Base-by-base conservation (phyloP, 2,113 vertebrate genomes). In the Beaufortia kweichowensis region DNA sequence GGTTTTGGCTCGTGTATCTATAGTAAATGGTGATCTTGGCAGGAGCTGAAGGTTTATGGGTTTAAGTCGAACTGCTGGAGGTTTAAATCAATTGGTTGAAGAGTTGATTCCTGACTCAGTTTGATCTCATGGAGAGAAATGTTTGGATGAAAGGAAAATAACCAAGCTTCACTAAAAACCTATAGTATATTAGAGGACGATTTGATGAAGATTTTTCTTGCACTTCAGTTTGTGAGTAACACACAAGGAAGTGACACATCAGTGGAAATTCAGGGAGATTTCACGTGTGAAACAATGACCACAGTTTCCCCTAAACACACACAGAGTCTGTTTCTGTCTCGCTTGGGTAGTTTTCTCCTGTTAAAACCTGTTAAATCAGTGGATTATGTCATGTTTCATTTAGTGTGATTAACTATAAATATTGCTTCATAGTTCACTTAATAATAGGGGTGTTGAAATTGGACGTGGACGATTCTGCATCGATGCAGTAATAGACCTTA, bases 61-160 rank as follows among this genome's bases (percentile, higher is more conserved):
- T 28, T 74, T 57, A 50, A 31, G n/a, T 24, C 48, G 53, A 76
- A 2, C 35, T 78, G 87, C 81, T 77, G 74, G 72, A 53, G 46
- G 79, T 74, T 85, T 85, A 86, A 79, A 59, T 59, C 46, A 79
- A 33, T 57, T 84, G 81, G 79, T 70, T 74, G 60, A 48, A 33
- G 67, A 76, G 64, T 11, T 2, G 12, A 46, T 4, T 39, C 35
- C 35, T n/a, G n/a, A n/a, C 35, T 39, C 35, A n/a, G n/a, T 39
- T 10, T 39, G 9, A 39, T 39, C 35, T 39, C 10, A 24, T 11
- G 35, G 53, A 56, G 17, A 68, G 41, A 28, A 61, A 68, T 57
- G 28, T 61, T 65, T 48, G 55, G 48, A 9, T 2, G 4, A 46
- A 35, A 28, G 59, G 28, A 53, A 53, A 53, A 60, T 29, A 41